phyloP scores from a whole-genome alignment of 1,140 invertebrate species.

The Anadara kagoshimensis region DNA sequence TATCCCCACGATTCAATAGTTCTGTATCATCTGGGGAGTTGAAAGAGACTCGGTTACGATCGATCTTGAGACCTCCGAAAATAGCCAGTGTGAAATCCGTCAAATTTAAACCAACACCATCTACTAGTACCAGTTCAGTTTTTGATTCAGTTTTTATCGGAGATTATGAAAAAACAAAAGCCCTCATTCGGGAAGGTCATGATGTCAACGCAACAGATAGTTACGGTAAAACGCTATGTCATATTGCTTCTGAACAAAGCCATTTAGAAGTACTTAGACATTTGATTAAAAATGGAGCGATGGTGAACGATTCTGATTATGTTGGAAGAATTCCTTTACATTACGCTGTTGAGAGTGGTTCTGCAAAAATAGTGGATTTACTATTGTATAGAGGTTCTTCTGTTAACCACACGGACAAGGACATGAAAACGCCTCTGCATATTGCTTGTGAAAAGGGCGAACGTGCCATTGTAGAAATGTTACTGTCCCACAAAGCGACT shows the following conservation, averaged over 20 bases:
- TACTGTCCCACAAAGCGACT: conserved; percentile 18
- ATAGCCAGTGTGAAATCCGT: no score
- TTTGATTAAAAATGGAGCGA: conserved; percentile 19
- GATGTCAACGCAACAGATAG: conserved; percentile 17
- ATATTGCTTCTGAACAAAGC: conserved; percentile 25
- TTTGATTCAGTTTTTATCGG: no score
- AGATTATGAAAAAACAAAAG: no score
- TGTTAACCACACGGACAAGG: conserved; percentile 26
- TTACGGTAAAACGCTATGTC: conserved; percentile 21
- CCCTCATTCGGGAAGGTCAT: no score
- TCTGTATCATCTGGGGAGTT: no score
- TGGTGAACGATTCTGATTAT: conserved; percentile 29
- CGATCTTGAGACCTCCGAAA: no score
- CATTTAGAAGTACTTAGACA: conserved; percentile 10
- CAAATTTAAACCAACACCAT: no score
- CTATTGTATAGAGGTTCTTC: conserved; percentile 26
- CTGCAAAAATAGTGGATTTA: conserved; percentile 14
- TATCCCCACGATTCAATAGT: no score
- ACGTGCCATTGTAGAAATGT: conserved; percentile 26
- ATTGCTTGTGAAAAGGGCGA: conserved; percentile 19
- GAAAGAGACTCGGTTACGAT: no score
- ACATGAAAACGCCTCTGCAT: conserved; percentile 27
- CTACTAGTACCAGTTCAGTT: no score
- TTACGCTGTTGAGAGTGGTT: conserved; percentile 38
- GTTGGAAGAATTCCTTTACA: conserved; percentile 25